Percentiles rank a stretch among this genome's conserved stretches.
phyloP scores from a whole-genome alignment of 2,888 invertebrate species.

The Furcula furcula region DNA sequence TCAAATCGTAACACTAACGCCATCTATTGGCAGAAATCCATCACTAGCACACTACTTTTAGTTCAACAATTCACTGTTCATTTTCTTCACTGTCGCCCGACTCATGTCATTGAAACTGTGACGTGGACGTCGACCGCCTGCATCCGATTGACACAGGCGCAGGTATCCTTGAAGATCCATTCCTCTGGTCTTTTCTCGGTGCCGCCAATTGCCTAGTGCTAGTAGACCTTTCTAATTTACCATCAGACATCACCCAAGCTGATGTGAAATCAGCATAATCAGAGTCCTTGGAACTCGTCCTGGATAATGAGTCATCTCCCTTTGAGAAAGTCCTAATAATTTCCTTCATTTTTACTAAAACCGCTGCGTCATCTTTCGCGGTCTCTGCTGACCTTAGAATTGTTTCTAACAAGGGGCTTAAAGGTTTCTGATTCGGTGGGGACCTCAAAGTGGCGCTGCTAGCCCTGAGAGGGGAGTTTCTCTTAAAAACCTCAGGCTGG shows the following conservation, averaged over 20 bases:
- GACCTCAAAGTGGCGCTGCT: slow-evolving; percentile 75
- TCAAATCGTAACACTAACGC: slow-evolving; percentile 14
- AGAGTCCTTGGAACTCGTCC: slow-evolving; percentile 79
- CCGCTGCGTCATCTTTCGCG: slow-evolving; percentile 87
- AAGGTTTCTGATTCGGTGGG: slow-evolving; percentile 82
- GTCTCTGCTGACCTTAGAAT: slow-evolving; percentile 87
- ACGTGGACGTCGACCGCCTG: slow-evolving; percentile 69
- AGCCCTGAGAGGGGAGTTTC: slow-evolving; percentile 75
- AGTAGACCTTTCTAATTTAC: slow-evolving; percentile 83
- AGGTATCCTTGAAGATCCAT: slow-evolving; percentile 69
- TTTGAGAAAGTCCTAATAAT: slow-evolving; percentile 74
- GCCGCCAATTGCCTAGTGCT: slow-evolving; percentile 77
- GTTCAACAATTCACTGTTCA: slow-evolving; percentile 25
- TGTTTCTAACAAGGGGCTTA: slow-evolving; percentile 86
- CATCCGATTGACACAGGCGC: slow-evolving; percentile 71
- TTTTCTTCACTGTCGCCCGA: slow-evolving; percentile 37
- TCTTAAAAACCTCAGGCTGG: slow-evolving; percentile 70
- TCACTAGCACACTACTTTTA: slow-evolving; percentile 18
- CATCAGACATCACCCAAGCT: slow-evolving; percentile 88
- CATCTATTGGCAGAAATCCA: slow-evolving; percentile 17
- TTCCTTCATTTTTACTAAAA: slow-evolving; percentile 88
- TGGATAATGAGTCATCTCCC: slow-evolving; percentile 68
- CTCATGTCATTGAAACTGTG: slow-evolving; percentile 70
- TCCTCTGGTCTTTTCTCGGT: slow-evolving; percentile 70
- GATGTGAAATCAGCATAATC: slow-evolving; percentile 86